Percentiles rank a stretch among this genome's conserved stretches.
phyloP scores from a whole-genome alignment of 2,113 vertebrate species.

The Scopus umbretta region DNA sequence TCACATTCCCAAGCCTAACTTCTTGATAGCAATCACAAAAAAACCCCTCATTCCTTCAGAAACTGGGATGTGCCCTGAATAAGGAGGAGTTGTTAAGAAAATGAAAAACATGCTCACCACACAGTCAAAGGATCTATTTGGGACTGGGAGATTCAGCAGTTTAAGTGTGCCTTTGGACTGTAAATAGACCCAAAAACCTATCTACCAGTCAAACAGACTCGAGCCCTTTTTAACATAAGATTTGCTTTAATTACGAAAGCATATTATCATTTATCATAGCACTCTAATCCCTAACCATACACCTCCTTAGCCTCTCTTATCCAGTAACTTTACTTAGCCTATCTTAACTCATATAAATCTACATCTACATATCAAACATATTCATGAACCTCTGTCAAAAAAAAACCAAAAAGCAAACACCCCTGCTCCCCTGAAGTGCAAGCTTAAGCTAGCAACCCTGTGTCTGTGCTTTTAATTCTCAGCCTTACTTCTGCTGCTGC shows the following conservation, averaged over 20 bases:
- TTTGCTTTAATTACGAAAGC: conserved; percentile 39
- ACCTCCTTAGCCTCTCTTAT: conserved; percentile 43
- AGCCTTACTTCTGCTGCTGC: neutral
- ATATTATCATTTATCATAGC: conserved; percentile 10
- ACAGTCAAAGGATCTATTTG: neutral
- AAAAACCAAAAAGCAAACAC: neutral
- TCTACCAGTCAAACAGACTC: neutral
- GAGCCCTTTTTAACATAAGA: neutral
- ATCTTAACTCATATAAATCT: conserved; percentile 32
- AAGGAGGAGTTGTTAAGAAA: neutral
- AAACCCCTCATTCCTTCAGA: neutral
- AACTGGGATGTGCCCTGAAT: neutral
- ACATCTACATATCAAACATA: conserved; percentile 55
- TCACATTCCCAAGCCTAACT: neutral
- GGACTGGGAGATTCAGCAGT: neutral
- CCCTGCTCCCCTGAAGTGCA: neutral
- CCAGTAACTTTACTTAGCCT: conserved; percentile 20
- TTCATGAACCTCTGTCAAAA: neutral
- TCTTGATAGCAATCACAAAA: neutral
- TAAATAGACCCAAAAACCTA: conserved; percentile 9
- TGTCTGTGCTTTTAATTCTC: neutral
- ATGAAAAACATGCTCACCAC: neutral
- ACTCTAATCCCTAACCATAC: conserved; percentile 49
- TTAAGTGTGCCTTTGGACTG: conserved; percentile 29
- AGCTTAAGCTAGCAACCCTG: neutral